These are phyloP conservation scores for Petrophora chlorosata DNA, from an alignment of 2,888 invertebrate species.

Conservation along the genomic window DNA sequence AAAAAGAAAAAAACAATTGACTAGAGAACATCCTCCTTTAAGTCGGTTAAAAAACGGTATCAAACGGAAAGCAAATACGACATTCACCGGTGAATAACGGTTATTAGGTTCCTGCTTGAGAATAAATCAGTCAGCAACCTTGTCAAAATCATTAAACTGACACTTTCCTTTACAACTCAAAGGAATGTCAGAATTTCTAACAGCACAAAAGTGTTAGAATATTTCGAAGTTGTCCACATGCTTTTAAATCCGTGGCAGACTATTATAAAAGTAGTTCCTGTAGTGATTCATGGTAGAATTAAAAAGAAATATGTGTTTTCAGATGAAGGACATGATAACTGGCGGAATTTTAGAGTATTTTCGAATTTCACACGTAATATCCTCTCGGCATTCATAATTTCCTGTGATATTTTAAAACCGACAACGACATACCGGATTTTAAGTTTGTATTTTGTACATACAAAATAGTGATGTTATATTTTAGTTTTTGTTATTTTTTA, in stretches of 20 bases:
- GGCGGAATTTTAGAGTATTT: neutral
- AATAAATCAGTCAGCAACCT: constrained; percentile 3
- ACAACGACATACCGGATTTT: too few species aligned
- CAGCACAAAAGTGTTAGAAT: neutral
- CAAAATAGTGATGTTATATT: too few species aligned
- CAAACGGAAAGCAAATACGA: too few species aligned
- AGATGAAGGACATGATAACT: constrained; percentile 9
- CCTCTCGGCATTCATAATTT: neutral
- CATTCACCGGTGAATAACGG: too few species aligned
- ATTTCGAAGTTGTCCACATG: neutral
- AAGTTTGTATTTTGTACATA: too few species aligned
- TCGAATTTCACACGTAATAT: constrained; percentile 5
- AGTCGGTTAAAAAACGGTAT: too few species aligned
- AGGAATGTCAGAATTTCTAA: neutral
- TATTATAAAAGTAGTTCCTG: constrained; percentile 9
- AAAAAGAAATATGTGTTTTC: constrained; percentile 2
- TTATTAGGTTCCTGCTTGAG: too few species aligned
- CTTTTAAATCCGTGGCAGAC: constrained; percentile 5
- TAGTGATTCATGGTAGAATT: constrained; percentile 8
- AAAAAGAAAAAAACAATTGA: too few species aligned
- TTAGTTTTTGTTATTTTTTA: too few species aligned
- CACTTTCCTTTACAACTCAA: neutral
- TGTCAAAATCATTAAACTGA: constrained; percentile 6
- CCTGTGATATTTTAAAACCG: neutral
- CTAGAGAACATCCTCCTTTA: too few species aligned